Percentiles rank a stretch among this genome's conserved stretches.
Conservation (phyloP, 2,797 vertebrate species). For the Xiphorhynchus erythropygius region DNA sequence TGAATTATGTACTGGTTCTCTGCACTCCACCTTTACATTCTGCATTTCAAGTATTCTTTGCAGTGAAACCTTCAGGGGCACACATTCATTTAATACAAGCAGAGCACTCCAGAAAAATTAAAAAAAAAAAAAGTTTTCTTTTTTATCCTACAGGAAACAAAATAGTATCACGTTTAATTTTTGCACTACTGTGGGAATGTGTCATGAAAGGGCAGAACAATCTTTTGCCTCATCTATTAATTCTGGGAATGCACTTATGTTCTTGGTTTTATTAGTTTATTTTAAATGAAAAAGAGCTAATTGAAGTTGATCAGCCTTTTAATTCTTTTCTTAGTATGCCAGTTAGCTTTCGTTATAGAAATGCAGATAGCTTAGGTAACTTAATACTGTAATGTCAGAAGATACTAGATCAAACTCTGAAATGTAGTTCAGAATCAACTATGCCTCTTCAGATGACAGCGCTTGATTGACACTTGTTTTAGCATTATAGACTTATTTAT, state of each 20-base stretch:
- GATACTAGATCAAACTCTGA: neutral
- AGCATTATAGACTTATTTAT: neutral
- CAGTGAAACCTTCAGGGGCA: neutral
- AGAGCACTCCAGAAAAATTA: neutral
- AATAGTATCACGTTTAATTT: neutral
- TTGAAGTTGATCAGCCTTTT: neutral
- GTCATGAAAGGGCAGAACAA: neutral
- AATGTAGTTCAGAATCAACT: neutral
- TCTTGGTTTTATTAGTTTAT: neutral
- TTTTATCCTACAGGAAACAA: neutral
- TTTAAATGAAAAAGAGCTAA: neutral
- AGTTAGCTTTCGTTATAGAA: neutral
- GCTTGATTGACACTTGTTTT: neutral
- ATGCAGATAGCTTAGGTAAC: slow-evolving; percentile 21
- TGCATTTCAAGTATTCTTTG: neutral
- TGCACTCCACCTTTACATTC: neutral
- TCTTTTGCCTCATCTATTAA: neutral
- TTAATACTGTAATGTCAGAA: slow-evolving; percentile 37
- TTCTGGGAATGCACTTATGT: neutral
- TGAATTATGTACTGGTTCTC: neutral
- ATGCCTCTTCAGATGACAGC: neutral
- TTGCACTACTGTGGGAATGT: neutral
- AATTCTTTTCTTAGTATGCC: neutral
- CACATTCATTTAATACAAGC: neutral
- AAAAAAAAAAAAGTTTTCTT: neutral